Conservation (phyloP, 2,113 vertebrate species). For the Bagarius yarrelli region DNA sequence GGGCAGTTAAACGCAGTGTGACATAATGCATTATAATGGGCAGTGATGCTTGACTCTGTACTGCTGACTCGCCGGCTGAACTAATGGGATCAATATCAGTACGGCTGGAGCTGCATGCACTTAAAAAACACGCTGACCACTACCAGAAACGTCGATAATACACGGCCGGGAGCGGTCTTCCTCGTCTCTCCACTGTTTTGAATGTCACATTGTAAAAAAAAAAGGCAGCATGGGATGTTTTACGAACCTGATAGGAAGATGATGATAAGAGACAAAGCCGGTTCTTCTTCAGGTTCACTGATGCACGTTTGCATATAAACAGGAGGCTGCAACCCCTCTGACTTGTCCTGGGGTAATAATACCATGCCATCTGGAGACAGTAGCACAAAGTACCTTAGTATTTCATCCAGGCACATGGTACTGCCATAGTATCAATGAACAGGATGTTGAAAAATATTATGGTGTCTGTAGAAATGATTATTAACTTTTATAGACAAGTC, state of each 20-base stretch:
- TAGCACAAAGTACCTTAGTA: slow-evolving; percentile 1
- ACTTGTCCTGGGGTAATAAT: slow-evolving; percentile 53
- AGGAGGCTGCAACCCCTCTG: not conserved
- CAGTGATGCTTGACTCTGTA: slow-evolving; percentile 37
- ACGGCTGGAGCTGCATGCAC: slow-evolving; percentile 10
- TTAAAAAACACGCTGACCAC: slow-evolving; percentile 11
- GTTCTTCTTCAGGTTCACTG: not conserved
- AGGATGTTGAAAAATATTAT: not conserved
- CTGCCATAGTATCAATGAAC: not conserved
- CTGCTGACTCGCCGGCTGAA: slow-evolving; percentile 42
- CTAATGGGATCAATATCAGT: slow-evolving; percentile 47
- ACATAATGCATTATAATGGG: slow-evolving; percentile 49
- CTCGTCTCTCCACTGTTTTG: not conserved
- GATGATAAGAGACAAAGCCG: not conserved
- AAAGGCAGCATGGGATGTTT: not conserved
- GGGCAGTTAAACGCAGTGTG: slow-evolving; percentile 35
- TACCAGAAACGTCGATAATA: slow-evolving; percentile 21
- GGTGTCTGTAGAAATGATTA: not conserved
- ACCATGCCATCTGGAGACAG: slow-evolving; percentile 60
- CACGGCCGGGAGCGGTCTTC: not conserved
- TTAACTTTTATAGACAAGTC: not conserved
- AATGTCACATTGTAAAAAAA: slow-evolving; percentile 7
- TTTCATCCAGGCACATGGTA: not conserved
- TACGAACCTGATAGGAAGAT: not conserved
- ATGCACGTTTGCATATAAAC: not conserved